These are phyloP conservation scores for Metellina segmentata DNA, from an alignment of 2,888 invertebrate genomes.

Conservation along the genomic window DNA sequence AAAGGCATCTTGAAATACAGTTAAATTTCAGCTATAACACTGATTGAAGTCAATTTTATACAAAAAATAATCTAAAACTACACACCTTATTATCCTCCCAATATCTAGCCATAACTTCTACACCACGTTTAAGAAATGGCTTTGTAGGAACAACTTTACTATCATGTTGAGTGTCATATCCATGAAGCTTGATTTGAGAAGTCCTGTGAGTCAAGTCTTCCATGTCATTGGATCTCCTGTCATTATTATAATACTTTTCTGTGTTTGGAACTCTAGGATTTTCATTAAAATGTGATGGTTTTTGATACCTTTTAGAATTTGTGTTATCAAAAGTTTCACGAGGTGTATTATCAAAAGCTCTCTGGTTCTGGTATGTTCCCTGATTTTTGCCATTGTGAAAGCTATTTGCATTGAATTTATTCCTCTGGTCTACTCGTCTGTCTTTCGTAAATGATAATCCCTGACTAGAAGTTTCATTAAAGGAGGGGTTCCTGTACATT, in stretches of 20 bases:
- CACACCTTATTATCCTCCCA: conserved; percentile 90
- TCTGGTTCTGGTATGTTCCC: conserved; percentile 18
- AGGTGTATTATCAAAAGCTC: conserved; percentile 25
- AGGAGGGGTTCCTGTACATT: neutral
- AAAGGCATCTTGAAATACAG: too few species aligned
- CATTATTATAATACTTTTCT: conserved; percentile 30
- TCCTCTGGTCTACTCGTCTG: conserved; percentile 44
- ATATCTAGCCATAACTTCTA: conserved; percentile 93
- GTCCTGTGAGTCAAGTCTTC: conserved; percentile 53
- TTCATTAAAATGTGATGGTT: conserved; percentile 21
- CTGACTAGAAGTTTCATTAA: conserved; percentile 17
- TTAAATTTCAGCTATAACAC: too few species aligned
- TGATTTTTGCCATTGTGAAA: conserved; percentile 45
- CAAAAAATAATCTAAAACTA: neutral
- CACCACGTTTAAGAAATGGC: conserved; percentile 83
- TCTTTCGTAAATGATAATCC: conserved; percentile 41
- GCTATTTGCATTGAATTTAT: conserved; percentile 37
- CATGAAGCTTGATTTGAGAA: conserved; percentile 62
- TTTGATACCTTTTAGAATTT: conserved; percentile 40
- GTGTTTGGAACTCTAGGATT: conserved; percentile 11
- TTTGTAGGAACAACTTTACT: conserved; percentile 12
- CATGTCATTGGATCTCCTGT: conserved; percentile 24
- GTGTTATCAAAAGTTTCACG: conserved; percentile 27
- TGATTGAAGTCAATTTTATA: neutral
- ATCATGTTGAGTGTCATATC: conserved; percentile 41